Evolutionary conservation across 2,888 invertebrate genomes (phyloP), one percentile per base, ranked within the genome.

Genomic region (Pediacus dermestoides): DNA sequence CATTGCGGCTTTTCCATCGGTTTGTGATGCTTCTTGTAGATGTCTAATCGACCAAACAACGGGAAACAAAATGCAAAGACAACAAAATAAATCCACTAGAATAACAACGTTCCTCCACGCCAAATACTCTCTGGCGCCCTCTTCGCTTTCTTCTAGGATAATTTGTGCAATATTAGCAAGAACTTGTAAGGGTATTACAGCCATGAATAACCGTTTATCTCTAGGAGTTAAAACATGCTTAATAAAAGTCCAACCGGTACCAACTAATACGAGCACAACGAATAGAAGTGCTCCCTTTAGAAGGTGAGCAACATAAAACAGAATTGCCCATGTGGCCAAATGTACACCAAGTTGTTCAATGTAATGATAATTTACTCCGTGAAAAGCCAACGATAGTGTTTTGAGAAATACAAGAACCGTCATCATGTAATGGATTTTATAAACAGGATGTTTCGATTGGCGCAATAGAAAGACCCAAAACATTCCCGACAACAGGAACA

Each of bases 191-290:
- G 97, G 96, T 62, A 99, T 92, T 23, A 96, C 90, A 51, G 96
- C 86, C 86, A 97, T 91, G 67, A 99, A 97, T 10, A 99, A 79
- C 63, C 92, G 92, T 70, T 97, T 95, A 64, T 99, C 97, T 48
- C 92, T 83, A 55, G 95, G 94, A 0, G 94, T 89, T 13, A 99
- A 74, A 50, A 99, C 91, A 67, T 96, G 93, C 64, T 97, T 97
- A 55, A 99, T 93, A 66, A 97, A 99, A 22, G 95, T 94, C 93
- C 96, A 99, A 0, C 99, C 99, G 3, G 97, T 95, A 30, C 97
- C 97, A 52, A 99, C 91, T 7, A 99, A 76, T 7, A 97, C 87
- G 50, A 99, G 87, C 0, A 95, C 95, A 41, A 96, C 92, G 64
- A 99, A 97, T 33, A 99, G 72, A 27, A 99, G 82, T 0, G 93